Evolutionary conservation across 2,113 vertebrate genomes (phyloP).

Genomic region (Psophia crepitans): DNA sequence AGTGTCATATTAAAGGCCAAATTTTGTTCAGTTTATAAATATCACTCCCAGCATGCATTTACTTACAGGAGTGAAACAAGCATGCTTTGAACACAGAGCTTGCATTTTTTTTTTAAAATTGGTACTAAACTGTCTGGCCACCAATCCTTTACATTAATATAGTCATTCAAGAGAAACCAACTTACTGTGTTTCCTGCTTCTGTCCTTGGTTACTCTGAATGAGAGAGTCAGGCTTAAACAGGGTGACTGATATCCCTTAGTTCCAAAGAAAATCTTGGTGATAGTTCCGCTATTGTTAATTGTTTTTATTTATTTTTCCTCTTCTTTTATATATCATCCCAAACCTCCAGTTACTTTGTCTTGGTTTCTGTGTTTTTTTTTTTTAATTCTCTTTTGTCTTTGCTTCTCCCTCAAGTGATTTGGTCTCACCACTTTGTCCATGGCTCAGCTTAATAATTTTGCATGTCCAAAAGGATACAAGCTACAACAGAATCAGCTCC

Average conservation of each 20-base stretch:
- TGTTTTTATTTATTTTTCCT: not conserved
- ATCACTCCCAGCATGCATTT: not conserved
- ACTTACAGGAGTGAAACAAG: not conserved
- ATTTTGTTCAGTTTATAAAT: not conserved
- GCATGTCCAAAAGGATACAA: not conserved
- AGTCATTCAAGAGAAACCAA: not conserved
- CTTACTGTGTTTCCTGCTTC: not conserved
- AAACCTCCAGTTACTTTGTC: not conserved
- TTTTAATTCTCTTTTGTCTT: not conserved
- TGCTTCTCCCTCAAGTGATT: not conserved
- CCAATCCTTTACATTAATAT: not conserved
- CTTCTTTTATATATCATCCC: not conserved
- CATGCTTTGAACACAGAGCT: not conserved
- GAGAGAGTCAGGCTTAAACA: not conserved
- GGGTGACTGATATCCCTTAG: fast-evolving
- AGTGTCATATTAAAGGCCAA: not conserved
- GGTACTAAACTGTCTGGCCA: not conserved
- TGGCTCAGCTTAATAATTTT: not conserved
- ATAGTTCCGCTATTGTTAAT: not conserved
- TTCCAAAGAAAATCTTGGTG: not conserved
- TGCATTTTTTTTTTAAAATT: not conserved
- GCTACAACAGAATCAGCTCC: not conserved
- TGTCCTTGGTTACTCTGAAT: not conserved
- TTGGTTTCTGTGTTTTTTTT: not conserved
- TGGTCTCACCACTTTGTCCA: not conserved